Conservation (phyloP, 2,113 vertebrate genomes). For the Aegithalos caudatus region DNA sequence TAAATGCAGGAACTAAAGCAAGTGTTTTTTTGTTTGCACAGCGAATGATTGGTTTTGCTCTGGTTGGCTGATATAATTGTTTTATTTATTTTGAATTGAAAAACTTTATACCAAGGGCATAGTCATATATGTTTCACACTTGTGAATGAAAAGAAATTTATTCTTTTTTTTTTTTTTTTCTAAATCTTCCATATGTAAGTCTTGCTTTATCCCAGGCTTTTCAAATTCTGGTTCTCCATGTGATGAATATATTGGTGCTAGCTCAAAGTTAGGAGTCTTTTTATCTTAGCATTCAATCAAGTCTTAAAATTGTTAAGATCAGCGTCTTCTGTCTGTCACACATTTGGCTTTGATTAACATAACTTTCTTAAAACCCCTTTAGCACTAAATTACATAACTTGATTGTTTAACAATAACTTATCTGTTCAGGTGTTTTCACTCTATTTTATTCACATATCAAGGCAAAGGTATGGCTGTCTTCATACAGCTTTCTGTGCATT, state of each 20-base stretch:
- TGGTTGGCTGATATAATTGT: not conserved
- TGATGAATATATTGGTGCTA: not conserved
- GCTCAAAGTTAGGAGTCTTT: not conserved
- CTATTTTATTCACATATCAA: not conserved
- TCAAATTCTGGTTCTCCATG: not conserved
- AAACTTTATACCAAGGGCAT: not conserved
- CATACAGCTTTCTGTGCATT: not conserved
- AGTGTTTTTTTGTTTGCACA: not conserved
- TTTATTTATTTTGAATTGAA: not conserved
- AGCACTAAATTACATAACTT: not conserved
- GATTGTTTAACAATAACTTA: not conserved
- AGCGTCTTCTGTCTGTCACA: not conserved
- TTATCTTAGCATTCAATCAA: not conserved
- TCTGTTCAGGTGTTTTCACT: not conserved
- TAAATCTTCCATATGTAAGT: not conserved
- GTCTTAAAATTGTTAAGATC: not conserved
- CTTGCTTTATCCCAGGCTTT: not conserved
- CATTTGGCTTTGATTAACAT: not conserved
- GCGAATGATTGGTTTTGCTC: not conserved
- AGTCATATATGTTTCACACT: not conserved
- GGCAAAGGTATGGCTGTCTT: not conserved
- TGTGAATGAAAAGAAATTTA: not conserved
- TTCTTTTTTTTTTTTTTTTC: no score
- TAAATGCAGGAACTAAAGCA: not conserved
- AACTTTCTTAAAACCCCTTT: not conserved